Conservation (phyloP, 2,797 vertebrate species). For the Scyliorhinus canicula region DNA sequence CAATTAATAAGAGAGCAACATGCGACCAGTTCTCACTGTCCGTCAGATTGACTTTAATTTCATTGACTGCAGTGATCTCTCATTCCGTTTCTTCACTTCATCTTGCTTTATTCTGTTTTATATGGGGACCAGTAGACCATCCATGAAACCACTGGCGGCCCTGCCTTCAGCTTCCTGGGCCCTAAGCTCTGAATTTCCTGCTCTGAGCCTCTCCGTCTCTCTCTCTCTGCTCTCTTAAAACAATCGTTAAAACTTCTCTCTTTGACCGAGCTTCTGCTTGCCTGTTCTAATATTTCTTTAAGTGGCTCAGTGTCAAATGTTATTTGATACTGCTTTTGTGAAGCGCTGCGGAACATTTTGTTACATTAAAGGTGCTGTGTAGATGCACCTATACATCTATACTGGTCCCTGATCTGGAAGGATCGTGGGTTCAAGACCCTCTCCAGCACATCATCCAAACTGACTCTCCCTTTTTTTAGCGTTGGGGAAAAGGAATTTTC, state of each 20-base stretch:
- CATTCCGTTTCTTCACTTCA: not conserved
- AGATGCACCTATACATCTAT: too few species aligned
- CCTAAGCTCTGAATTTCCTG: not conserved
- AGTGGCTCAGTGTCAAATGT: too few species aligned
- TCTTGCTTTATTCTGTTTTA: not conserved
- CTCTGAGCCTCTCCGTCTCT: not conserved
- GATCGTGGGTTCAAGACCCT: not conserved
- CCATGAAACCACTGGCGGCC: not conserved
- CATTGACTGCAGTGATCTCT: not conserved
- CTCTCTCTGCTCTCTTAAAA: not conserved
- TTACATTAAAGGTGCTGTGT: too few species aligned
- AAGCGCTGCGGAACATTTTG: too few species aligned
- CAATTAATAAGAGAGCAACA: not conserved
- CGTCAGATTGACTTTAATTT: not conserved
- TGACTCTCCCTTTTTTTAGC: too few species aligned
- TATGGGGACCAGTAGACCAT: not conserved
- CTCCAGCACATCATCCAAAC: not conserved
- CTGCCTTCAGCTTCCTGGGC: too few species aligned
- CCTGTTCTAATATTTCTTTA: too few species aligned
- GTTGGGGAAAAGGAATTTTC: too few species aligned
- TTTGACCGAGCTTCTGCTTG: too few species aligned
- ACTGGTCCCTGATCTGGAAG: not conserved
- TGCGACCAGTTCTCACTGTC: not conserved
- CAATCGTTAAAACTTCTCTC: too few species aligned
- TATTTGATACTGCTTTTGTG: too few species aligned